A percentile compares a stretch with the other conserved stretches of the same genome.
These are phyloP conservation scores for Coluber constrictor DNA, from an alignment of 2,797 vertebrate species.

Conservation along the genomic window DNA sequence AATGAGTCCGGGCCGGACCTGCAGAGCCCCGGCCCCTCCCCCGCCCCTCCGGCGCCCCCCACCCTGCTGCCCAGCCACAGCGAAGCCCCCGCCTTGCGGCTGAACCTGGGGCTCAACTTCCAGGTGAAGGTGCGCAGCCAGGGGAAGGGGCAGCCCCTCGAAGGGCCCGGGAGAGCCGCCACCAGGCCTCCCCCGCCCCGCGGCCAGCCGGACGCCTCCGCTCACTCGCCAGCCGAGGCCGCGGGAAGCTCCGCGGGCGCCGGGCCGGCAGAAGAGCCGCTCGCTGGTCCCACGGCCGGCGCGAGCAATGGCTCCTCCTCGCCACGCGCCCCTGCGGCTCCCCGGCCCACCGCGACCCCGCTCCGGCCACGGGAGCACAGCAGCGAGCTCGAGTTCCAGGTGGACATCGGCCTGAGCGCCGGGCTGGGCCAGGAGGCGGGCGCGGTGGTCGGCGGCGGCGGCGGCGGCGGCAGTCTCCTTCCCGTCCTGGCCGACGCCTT, in stretches of 20 bases:
- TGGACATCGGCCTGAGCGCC: slow-evolving; percentile 62
- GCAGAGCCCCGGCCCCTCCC: neutral
- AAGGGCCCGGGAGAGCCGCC: neutral
- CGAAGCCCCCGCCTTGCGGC: slow-evolving; percentile 56
- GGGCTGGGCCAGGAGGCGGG: slow-evolving; percentile 29
- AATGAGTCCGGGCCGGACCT: neutral
- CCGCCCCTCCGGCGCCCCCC: neutral
- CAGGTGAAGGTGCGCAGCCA: slow-evolving; percentile 63
- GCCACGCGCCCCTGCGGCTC: neutral
- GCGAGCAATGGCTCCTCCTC: neutral
- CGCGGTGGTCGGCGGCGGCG: slow-evolving; percentile 31
- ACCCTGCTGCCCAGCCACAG: neutral
- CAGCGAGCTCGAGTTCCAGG: slow-evolving; percentile 58
- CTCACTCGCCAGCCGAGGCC: neutral
- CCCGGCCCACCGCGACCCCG: neutral
- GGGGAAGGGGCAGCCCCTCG: neutral
- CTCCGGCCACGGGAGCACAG: neutral
- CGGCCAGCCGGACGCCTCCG: neutral
- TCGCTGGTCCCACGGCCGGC: neutral
- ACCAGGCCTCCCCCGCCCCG: neutral
- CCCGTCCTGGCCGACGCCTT: slow-evolving; percentile 13
- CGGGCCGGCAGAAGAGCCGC: neutral
- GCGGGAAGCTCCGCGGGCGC: neutral
- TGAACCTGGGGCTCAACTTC: slow-evolving; percentile 67
- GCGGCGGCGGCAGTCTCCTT: neutral